phyloP scores from a whole-genome alignment of 2,888 invertebrate species.

The Acronicta psi region DNA sequence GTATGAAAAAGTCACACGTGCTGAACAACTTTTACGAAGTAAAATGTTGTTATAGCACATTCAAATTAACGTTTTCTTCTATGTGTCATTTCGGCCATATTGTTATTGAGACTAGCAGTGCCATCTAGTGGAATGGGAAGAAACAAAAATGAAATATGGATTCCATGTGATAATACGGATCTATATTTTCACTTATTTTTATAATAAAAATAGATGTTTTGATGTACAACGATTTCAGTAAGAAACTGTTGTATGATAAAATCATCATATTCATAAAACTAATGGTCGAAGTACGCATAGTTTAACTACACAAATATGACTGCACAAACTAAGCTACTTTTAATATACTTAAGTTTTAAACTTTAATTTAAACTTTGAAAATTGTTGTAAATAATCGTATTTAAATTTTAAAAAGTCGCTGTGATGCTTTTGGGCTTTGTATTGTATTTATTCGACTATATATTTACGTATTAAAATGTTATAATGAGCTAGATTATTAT shows the following conservation, averaged over 20 bases:
- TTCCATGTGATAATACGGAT: background rate
- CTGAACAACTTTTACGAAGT: slow-evolving; percentile 40
- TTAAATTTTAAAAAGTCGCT: slow-evolving; percentile 52
- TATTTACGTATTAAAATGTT: slow-evolving; percentile 44
- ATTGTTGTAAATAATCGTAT: slow-evolving; percentile 64
- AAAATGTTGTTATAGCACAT: slow-evolving; percentile 47
- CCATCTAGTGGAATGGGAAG: slow-evolving; percentile 24
- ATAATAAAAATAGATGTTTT: too few species aligned
- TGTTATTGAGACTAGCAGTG: slow-evolving; percentile 23
- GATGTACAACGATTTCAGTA: background rate
- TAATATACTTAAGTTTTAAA: slow-evolving; percentile 37
- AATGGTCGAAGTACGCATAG: slow-evolving; percentile 23
- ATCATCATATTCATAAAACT: background rate
- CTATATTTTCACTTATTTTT: too few species aligned
- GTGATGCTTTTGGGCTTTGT: slow-evolving; percentile 65
- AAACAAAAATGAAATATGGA: background rate
- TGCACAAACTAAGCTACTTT: slow-evolving; percentile 43
- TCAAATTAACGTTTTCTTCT: slow-evolving; percentile 13
- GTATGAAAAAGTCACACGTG: slow-evolving; percentile 23
- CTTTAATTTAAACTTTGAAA: slow-evolving; percentile 25
- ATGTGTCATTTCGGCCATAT: slow-evolving; percentile 17
- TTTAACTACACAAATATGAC: slow-evolving; percentile 21
- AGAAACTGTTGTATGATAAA: background rate
- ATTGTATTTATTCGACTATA: slow-evolving; percentile 52
- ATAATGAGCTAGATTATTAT: slow-evolving; percentile 63